phyloP scores from a whole-genome alignment of 2,797 vertebrate genomes.

The Thalassophryne amazonica region DNA sequence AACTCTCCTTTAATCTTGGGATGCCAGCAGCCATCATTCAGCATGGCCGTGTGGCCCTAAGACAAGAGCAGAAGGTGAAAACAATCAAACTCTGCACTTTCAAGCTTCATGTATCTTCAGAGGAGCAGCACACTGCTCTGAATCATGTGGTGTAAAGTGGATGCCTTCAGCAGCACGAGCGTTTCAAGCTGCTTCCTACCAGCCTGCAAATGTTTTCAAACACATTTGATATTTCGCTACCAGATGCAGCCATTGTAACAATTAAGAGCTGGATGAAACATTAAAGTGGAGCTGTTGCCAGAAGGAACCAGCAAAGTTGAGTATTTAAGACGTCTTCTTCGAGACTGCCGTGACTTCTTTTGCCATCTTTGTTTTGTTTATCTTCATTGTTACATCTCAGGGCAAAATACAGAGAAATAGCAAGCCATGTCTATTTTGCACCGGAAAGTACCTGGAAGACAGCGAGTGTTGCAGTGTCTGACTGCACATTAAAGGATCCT shows the following conservation, averaged over 20 bases:
- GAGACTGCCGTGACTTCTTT: too few relatives aligned
- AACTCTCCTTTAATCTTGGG: conserved; percentile 98
- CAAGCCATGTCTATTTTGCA: not conserved
- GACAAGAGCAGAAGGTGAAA: conserved; percentile 22
- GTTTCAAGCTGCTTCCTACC: not conserved
- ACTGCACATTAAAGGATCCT: not conserved
- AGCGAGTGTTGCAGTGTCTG: not conserved
- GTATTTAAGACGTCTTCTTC: not conserved
- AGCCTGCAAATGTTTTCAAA: conserved; percentile 11
- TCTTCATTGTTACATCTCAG: not conserved
- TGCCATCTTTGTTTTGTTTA: too few relatives aligned
- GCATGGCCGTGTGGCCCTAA: conserved; percentile 98
- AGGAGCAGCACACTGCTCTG: not conserved
- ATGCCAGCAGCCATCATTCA: conserved; percentile 96
- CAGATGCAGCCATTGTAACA: not conserved
- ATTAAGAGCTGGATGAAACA: not conserved
- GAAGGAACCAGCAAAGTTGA: not conserved
- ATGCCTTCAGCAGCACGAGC: not conserved
- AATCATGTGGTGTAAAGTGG: conserved; percentile 3
- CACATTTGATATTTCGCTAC: conserved; percentile 3
- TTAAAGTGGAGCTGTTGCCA: not conserved
- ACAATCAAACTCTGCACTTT: not conserved
- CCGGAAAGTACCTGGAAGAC: not conserved
- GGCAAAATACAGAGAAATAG: too few relatives aligned
- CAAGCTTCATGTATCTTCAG: not conserved